A percentile compares a stretch with the other conserved stretches of the same genome.
Evolutionary conservation across 2,888 invertebrate species (phyloP).

Genomic region (Alloplasta piceator): DNA sequence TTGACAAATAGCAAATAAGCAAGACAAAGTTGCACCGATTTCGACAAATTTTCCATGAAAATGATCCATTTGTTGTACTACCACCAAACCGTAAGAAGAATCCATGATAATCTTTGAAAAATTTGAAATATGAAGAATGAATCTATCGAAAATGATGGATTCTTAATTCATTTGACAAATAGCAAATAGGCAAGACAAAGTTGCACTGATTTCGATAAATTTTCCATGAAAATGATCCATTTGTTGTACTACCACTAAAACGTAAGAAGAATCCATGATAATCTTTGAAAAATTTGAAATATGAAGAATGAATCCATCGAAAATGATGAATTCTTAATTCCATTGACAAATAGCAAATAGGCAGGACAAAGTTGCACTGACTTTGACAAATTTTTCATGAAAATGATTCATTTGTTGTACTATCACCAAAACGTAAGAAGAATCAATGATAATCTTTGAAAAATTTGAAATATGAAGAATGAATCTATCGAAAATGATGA

Average conservation of each 20-base stretch:
- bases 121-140: background rate
- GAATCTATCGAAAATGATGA: background rate
- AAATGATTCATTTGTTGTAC: constrained; percentile 32
- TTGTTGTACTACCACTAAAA: constrained; percentile 66
- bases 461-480: background rate
- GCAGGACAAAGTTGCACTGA: too few species aligned
- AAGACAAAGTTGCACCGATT: too few species aligned
- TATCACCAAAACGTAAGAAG: constrained; percentile 82
- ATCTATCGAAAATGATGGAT: background rate
- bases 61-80: constrained; percentile 45
- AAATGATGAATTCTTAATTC: background rate
- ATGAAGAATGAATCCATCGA: background rate
- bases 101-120: background rate
- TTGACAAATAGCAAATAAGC: too few species aligned
- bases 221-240: background rate
- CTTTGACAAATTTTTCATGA: background rate
- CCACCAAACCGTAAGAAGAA: constrained; percentile 82
- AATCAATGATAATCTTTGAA: background rate
- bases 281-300: background rate
- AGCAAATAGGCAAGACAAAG: too few species aligned
- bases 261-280: constrained; percentile 81
- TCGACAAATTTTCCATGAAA: background rate
- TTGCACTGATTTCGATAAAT: too few species aligned
- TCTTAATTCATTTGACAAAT: too few species aligned
- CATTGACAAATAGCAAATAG: too few species aligned